Evolutionary conservation across 2,888 invertebrate species (phyloP), one percentile per base, ranked within the genome.

Genomic region (Molanna angustata): DNA sequence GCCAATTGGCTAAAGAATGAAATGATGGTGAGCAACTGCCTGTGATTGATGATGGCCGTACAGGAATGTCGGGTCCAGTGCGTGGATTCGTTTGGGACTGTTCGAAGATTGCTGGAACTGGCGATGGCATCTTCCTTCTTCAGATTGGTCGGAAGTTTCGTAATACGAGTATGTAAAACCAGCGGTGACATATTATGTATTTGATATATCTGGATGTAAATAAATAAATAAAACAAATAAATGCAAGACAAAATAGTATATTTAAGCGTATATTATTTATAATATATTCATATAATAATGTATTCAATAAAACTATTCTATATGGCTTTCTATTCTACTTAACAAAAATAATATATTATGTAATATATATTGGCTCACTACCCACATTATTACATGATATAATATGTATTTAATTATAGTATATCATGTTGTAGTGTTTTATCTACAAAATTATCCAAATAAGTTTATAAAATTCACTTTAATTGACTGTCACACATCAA

Each of bases 211-310:
- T n/a, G n/a, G n/a, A n/a, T n/a, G n/a, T n/a, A n/a, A 2, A 20
- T 7, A 16, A 39, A 21, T 7, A 45, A 72, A 70, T 72, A 67
- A 74, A 74, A 75, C 68, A 67, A 65, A 50, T 57, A 59, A 62
- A 61, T 53, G 52, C 52, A 53, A 58, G 53, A 58, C 45, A 76
- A 77, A 76, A 76, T 76, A 76, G 55, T 75, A 75, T 76, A 76
- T 76, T 76, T 76, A 77, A 77, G 76, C 76, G 76, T 76, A 75
- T 74, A 75, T 52, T 42, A 50, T 52, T 54, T 49, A 43, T 49
- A 39, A 40, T 50, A 44, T 49, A 40, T 11, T 49, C 31, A 48
- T 49, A 42, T 43, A 44, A 32, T 40, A 49, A 41, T 52, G 46
- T 47, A 45, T 50, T 20, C 27, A 43, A 40, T 48, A 54, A 40